A percentile compares a stretch with the other conserved stretches of the same genome.
phyloP scores from a whole-genome alignment of 2,113 vertebrate species.

The Pao palembangensis region DNA sequence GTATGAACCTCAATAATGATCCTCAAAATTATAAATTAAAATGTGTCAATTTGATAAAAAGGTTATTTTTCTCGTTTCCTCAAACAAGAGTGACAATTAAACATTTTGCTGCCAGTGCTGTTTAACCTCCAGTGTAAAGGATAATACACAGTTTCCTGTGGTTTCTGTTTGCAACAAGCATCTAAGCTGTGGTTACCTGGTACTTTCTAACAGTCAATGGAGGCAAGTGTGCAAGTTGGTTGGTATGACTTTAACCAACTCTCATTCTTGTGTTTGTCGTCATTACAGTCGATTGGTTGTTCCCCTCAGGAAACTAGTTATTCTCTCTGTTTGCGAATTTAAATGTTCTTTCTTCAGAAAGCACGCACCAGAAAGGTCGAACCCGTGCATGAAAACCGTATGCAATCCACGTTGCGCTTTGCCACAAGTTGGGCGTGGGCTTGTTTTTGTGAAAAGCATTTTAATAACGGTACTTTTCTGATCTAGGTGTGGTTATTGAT shows the following conservation, averaged over 20 bases:
- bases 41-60: background rate
- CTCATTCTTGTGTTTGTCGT: background rate
- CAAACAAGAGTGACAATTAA: background rate
- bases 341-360: no score
- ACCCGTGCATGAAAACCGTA: background rate
- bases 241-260: constrained; percentile 1
- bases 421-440: background rate
- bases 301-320: background rate
- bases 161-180: constrained; percentile 49
- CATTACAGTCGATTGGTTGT: background rate
- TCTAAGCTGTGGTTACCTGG: constrained; percentile 52
- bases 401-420: background rate
- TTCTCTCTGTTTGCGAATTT: background rate
- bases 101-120: background rate
- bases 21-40: background rate
- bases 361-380: no score
- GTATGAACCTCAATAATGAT: background rate
- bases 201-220: constrained; percentile 53
- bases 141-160: constrained; percentile 66
- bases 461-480: background rate
- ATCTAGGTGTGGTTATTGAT: no score
- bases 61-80: background rate
- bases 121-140: constrained; percentile 18
- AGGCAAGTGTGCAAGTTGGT: constrained; percentile 15
- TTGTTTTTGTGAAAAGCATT: background rate